Base-by-base conservation (phyloP, 2,113 vertebrate species). In the Leucopsar rothschildi region DNA sequence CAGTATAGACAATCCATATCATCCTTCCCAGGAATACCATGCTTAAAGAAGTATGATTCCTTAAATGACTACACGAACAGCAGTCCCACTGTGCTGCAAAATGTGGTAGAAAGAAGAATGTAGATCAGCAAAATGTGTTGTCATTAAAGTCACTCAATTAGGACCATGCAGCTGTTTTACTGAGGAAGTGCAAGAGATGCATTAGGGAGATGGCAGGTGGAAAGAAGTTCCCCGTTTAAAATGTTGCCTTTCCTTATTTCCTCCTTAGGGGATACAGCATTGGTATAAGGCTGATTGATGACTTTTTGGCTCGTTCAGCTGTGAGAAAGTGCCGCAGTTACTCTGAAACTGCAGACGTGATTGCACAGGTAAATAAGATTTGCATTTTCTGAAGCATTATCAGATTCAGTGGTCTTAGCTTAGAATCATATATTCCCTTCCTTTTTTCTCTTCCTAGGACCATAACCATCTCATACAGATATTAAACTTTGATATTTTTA, bases 311-410 rank as follows among this genome's bases (percentile, higher is more conserved):
- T 91, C 97, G 79, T 65, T 98, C 98, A 47, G 96, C 96, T 72
- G 97, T 98, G 85, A 97, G 92, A 80, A 98, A 97, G 89, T 98
- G 98, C 83, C 97, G 97, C 40, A 98, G 97, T 93, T 98, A 98
- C 60, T 97, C 97, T 79, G 98, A 98, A 97, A 98, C 98, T 2
- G 59, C 82, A 76, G 97, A 98, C 23, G 75, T 98, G 82, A 98
- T 98, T 94, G 98, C 98, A 57, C 98, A 98, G 98, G 98, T 98
- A 97, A 95, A 29, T 35, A 47, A 60, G 29, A 69, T 70, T 94
- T 72, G 52, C 23, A 6, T 95, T 66, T 60, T 82, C 15, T 64
- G 66, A 39, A 59, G 29, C 2, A 4, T 80, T 40, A n/a, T 71
- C 49, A 66, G 10, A 39, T 78, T 65, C 50, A 39, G 1, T 40